These are phyloP conservation scores for Calliphora vomitoria DNA, from an alignment of 2,888 invertebrate genomes.

Conservation along the genomic window DNA sequence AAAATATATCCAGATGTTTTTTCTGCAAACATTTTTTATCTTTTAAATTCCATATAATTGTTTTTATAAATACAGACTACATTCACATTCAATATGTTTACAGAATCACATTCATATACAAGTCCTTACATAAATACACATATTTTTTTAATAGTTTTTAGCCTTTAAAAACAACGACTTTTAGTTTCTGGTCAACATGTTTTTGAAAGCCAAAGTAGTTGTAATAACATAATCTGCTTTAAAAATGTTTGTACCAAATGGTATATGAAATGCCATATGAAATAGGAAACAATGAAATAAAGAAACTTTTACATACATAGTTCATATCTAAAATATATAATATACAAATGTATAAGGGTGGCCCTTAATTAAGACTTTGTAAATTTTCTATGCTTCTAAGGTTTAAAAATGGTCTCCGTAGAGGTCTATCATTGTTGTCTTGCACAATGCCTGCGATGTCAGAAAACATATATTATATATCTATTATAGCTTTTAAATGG, in stretches of 20 bases:
- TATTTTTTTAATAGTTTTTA: slow-evolving; percentile 28
- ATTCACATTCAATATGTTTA: neutral
- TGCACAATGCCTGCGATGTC: too few relatives aligned
- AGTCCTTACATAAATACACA: neutral
- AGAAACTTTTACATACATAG: neutral
- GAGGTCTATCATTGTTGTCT: too few relatives aligned
- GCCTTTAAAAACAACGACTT: slow-evolving; percentile 32
- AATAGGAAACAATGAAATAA: slow-evolving; percentile 16
- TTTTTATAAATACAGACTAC: neutral
- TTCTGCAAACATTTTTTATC: neutral
- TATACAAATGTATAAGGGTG: too few relatives aligned
- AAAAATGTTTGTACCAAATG: slow-evolving; percentile 12
- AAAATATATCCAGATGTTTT: too few relatives aligned
- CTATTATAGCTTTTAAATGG: too few relatives aligned
- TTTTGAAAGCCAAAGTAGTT: slow-evolving; percentile 52
- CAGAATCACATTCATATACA: neutral
- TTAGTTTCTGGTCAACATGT: slow-evolving; percentile 55
- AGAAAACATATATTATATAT: too few relatives aligned
- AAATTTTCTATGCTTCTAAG: too few relatives aligned
- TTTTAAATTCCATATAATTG: neutral
- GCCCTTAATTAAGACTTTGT: too few relatives aligned
- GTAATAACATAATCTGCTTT: slow-evolving; percentile 70
- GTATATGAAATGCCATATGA: slow-evolving; percentile 15
- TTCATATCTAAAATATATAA: neutral
- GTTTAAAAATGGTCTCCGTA: too few relatives aligned